Conservation (phyloP, 2,888 invertebrate species). For the Pseudanteris insignis region DNA sequence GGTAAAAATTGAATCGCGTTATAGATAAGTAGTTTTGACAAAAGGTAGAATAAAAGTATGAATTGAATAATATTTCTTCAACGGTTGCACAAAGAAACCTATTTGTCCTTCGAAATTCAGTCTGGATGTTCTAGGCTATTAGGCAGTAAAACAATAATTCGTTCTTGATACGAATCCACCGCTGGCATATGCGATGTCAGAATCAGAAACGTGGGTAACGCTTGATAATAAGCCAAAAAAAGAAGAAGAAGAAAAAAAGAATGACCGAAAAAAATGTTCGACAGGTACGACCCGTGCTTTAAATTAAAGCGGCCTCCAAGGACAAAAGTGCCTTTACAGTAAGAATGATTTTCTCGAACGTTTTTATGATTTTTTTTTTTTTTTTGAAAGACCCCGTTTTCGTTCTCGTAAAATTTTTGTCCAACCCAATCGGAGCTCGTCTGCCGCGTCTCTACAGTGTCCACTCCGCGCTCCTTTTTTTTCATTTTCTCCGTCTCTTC, state of each 20-base stretch:
- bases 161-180: constrained; percentile 53
- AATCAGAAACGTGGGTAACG: constrained; percentile 25
- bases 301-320: constrained; percentile 26
- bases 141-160: constrained; percentile 59
- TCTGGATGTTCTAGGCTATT: constrained; percentile 5
- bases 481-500: constrained; percentile 29
- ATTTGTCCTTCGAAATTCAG: constrained; percentile 13
- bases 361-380: constrained; percentile 60
- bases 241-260: constrained; percentile 14
- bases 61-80: no score
- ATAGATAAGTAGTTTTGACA: no score
- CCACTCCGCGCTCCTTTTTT: no score
- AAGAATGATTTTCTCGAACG: constrained; percentile 53
- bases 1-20: no score
- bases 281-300: constrained; percentile 13
- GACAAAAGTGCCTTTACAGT: constrained; percentile 48
- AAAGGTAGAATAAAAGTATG: no score
- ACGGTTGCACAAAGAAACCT: no score
- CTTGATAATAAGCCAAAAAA: constrained; percentile 20
- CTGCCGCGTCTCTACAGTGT: no score
- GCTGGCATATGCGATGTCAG: constrained; percentile 60
- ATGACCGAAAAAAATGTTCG: constrained; percentile 1
- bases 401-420: constrained; percentile 55
- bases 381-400: constrained; percentile 46
- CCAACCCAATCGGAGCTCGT: constrained; percentile 16